A percentile compares a stretch with the other conserved stretches of the same genome.
phyloP scores from a whole-genome alignment of 2,113 vertebrate species.

The Lophochroa leadbeateri region DNA sequence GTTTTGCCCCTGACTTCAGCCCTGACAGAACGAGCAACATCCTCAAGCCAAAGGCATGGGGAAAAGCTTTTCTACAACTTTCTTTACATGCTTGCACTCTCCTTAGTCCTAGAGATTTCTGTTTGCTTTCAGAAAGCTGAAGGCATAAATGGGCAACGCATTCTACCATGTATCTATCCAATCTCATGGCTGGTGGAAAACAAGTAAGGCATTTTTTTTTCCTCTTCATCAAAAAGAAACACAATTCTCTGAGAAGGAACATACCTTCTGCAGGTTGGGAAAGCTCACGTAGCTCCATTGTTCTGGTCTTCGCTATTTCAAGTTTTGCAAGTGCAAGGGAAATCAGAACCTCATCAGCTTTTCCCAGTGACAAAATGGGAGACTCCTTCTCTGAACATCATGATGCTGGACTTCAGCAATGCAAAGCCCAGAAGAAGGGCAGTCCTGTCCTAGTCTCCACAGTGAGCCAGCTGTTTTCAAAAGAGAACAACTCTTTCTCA shows the following conservation, averaged over 20 bases:
- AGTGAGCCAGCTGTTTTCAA: not conserved
- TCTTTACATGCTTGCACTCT: not conserved
- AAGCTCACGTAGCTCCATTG: not conserved
- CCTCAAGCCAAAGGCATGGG: not conserved
- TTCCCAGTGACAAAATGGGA: rapidly evolving
- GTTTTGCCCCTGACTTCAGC: constrained; percentile 56
- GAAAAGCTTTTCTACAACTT: constrained; percentile 20
- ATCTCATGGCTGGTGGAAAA: not conserved
- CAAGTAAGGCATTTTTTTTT: rapidly evolving
- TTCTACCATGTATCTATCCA: not conserved
- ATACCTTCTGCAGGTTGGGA: not conserved
- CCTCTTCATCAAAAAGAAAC: not conserved
- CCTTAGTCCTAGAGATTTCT: not conserved
- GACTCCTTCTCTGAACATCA: not conserved
- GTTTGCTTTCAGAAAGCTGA: not conserved
- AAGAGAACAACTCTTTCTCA: not conserved
- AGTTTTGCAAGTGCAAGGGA: not conserved
- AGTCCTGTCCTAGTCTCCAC: not conserved
- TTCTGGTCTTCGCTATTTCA: not conserved
- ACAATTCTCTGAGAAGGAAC: not conserved
- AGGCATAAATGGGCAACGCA: not conserved
- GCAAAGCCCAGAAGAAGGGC: not conserved
- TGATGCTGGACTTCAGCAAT: not conserved
- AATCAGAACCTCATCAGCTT: not conserved
- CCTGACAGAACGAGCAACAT: constrained; percentile 8